Conservation (phyloP, 2,113 vertebrate species). For the Phoxinus phoxinus region DNA sequence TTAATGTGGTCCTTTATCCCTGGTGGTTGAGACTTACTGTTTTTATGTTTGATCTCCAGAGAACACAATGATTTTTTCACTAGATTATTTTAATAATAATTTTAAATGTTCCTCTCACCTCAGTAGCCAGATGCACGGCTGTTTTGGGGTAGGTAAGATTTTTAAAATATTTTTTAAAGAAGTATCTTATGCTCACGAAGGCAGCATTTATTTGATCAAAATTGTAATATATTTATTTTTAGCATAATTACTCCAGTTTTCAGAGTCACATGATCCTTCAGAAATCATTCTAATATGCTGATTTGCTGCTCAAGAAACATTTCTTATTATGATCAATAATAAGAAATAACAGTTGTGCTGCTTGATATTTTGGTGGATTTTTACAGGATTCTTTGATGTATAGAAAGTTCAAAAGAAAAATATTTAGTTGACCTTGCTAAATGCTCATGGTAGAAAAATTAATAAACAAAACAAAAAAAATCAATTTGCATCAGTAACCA, state of each 20-base stretch:
- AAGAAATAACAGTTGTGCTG: too few species aligned
- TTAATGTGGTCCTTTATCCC: neutral
- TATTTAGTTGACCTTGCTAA: neutral
- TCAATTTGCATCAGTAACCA: neutral
- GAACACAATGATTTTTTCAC: neutral
- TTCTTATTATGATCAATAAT: too few species aligned
- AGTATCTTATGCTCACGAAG: neutral
- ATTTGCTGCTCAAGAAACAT: neutral
- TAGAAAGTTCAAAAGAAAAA: neutral
- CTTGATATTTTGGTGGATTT: too few species aligned
- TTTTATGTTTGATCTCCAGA: neutral
- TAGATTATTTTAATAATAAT: too few species aligned
- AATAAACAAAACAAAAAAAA: neutral
- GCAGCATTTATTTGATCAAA: neutral
- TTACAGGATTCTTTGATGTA: too few species aligned
- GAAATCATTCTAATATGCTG: neutral
- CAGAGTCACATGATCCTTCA: neutral
- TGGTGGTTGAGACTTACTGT: neutral
- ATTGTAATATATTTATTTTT: neutral
- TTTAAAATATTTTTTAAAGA: neutral
- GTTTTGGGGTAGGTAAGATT: too few species aligned
- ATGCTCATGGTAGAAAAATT: neutral
- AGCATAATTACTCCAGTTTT: neutral
- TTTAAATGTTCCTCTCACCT: too few species aligned
- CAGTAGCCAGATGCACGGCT: too few species aligned